Conservation (phyloP, 2,888 invertebrate genomes). For the Autographa pulchrina region DNA sequence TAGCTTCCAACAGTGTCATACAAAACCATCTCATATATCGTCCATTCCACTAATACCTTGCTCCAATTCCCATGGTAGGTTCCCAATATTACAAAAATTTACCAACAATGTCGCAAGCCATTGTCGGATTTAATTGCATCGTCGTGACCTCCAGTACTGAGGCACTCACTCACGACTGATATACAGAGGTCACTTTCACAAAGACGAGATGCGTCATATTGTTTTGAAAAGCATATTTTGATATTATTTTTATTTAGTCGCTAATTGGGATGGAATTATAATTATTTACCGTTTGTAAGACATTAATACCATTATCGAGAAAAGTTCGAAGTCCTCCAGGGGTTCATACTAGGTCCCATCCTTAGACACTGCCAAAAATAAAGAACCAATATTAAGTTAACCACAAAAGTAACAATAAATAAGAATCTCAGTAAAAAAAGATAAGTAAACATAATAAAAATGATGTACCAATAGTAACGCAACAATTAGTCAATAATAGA, state of each 20-base stretch:
- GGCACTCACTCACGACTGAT: conserved; percentile 39
- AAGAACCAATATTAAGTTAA: no score
- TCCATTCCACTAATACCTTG: conserved; percentile 42
- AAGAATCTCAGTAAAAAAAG: no score
- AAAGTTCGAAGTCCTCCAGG: no score
- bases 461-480: no score
- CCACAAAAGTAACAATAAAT: no score
- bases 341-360: no score
- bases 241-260: neutral
- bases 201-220: conserved; percentile 8
- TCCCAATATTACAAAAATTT: conserved; percentile 51
- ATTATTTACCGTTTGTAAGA: no score
- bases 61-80: conserved; percentile 49
- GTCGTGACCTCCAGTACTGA: conserved; percentile 38
- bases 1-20: neutral
- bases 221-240: neutral
- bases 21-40: neutral
- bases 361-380: no score
- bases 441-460: no score
- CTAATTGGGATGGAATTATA: neutral
- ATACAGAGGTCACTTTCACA: conserved; percentile 43
- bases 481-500: no score
- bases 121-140: conserved; percentile 49
- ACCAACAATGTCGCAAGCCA: conserved; percentile 46
- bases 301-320: neutral